These are phyloP conservation scores for Chaetogeoica ovagalla DNA, from an alignment of 2,888 invertebrate genomes.

Conservation along the genomic window DNA sequence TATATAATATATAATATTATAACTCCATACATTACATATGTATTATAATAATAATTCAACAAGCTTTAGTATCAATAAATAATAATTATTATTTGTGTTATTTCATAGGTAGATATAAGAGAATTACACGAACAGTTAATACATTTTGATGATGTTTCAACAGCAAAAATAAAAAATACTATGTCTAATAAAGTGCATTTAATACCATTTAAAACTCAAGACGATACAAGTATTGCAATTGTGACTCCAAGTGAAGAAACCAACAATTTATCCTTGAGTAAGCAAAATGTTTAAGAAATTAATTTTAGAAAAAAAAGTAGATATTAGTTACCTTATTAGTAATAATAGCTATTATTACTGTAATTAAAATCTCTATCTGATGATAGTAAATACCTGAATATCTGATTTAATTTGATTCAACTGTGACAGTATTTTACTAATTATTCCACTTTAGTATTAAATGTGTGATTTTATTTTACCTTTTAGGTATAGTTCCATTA, in stretches of 20 bases:
- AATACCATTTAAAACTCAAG: conserved; percentile 29
- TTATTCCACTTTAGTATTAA: not conserved
- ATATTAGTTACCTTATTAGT: not conserved
- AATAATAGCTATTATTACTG: not conserved
- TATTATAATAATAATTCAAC: not conserved
- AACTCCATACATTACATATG: not conserved
- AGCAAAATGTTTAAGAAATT: not conserved
- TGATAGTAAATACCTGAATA: too few relatives aligned
- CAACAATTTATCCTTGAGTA: conserved; percentile 39
- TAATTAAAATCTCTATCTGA: too few relatives aligned
- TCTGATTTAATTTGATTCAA: not conserved
- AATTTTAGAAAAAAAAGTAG: not conserved
- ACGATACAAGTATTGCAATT: conserved; percentile 31
- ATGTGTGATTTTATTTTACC: not conserved
- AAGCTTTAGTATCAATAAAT: not conserved
- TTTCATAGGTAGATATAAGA: not conserved
- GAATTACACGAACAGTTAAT: not conserved
- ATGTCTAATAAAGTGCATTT: conserved; percentile 37
- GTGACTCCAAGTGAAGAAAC: conserved; percentile 30
- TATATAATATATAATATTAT: not conserved
- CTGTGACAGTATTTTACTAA: not conserved
- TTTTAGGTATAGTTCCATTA: conserved; percentile 37
- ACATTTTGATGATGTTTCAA: not conserved
- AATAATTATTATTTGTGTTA: not conserved
- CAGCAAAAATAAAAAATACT: not conserved